Conservation (phyloP, 2,888 invertebrate species). For the Agapostemon virescens region DNA sequence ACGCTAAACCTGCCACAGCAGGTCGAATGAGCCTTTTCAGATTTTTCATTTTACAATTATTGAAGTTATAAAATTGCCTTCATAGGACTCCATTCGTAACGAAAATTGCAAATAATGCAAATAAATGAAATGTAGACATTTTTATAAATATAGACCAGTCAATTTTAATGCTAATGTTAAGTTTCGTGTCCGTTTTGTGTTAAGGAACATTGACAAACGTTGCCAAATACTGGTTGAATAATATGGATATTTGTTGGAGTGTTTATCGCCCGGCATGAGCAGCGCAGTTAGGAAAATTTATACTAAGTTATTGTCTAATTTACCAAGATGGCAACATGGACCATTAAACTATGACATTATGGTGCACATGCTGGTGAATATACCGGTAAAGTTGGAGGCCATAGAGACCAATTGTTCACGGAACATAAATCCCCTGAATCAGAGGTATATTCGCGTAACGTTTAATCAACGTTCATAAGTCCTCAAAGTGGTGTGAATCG, state of each 20-base stretch:
- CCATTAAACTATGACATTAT: conserved; percentile 6
- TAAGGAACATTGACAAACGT: not conserved
- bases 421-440: conserved; percentile 5
- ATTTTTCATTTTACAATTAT: no score
- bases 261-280: not conserved
- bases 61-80: no score
- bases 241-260: not conserved
- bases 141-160: no score
- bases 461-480: conserved; percentile 21
- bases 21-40: no score
- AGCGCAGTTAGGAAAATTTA: not conserved
- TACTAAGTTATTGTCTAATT: conserved; percentile 9
- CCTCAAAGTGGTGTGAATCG: conserved; percentile 12
- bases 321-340: conserved; percentile 9
- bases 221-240: not conserved
- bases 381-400: not conserved
- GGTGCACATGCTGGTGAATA: conserved; percentile 7
- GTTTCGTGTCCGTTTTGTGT: no score
- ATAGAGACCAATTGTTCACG: conserved; percentile 3
- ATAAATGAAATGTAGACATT: no score
- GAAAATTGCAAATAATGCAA: no score
- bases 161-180: no score
- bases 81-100: no score
- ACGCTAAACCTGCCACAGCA: no score
- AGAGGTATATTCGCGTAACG: not conserved